Base-by-base conservation (phyloP, 2,113 vertebrate species). In the Microtus oregoni region DNA sequence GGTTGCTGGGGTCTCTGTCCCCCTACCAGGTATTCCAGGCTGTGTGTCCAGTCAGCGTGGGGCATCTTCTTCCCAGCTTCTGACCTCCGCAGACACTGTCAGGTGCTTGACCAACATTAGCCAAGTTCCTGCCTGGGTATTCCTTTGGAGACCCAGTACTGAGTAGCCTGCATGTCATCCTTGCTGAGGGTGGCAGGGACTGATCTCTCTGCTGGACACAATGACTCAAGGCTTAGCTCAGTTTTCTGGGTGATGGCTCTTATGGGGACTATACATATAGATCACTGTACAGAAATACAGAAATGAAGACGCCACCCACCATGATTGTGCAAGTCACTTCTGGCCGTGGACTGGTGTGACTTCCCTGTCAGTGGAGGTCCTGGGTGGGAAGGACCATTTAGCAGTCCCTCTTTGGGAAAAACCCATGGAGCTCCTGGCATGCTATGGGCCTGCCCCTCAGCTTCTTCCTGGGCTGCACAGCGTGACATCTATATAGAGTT, bases 71-170 rank as follows among this genome's bases (percentile, higher is more conserved):
- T 28, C 50, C 47, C 63, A 86, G 8, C 3, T 11, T 70, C 68
- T 47, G 68, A 35, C 15, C 10, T 28, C 10, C 3, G 0, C 0
- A 12, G 24, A 65, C 11, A 3, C n/a, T 3, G 55, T 9, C 7
- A 30, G 15, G 10, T 28, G 75, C n/a, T 41, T 7, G 7, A 24
- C 15, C 20, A 55, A 4, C 26, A 30, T 13, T 50, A 11, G 44
- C 4, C 9, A n/a, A 65, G 30, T 1, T 85, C 41, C 19, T 72
- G 41, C 38, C 2, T 44, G 12, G 32, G 6, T 4, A 3, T 24
- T 65, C 9, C 6, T 28, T 30, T 68, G 13, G 26, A 12, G 76
- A 8, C 28, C 55, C 35, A 67, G 3, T 75, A 65, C 86, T 75
- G 41, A 50, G 44, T 35, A 63, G 38, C 20, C 58, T 22, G 3